phyloP scores from a whole-genome alignment of 2,888 invertebrate species.

The Sicus ferrugineus region DNA sequence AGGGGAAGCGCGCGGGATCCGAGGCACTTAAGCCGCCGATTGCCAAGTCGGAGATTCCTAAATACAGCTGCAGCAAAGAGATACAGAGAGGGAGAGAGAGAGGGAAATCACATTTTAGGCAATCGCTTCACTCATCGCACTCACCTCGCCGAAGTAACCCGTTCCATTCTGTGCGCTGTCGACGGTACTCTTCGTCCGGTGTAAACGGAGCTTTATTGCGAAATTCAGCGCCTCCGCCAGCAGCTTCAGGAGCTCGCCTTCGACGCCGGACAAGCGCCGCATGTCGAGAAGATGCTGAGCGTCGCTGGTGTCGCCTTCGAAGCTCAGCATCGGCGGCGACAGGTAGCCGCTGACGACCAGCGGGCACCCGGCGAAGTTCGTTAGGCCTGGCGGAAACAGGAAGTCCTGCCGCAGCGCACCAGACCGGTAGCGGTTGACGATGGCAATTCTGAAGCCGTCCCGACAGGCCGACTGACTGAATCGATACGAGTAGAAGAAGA shows the following conservation, averaged over 20 bases:
- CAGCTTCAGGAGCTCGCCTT: slow-evolving; percentile 49
- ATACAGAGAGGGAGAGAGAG: not conserved
- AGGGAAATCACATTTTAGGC: slow-evolving; percentile 11
- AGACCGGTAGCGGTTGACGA: slow-evolving; percentile 40
- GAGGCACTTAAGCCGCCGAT: slow-evolving; percentile 54
- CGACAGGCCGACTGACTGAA: slow-evolving; percentile 24
- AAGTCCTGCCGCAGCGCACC: slow-evolving; percentile 25
- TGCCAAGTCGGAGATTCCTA: slow-evolving; percentile 46
- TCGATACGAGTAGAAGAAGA: slow-evolving; percentile 20
- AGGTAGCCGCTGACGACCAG: slow-evolving; percentile 47
- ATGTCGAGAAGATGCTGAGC: slow-evolving; percentile 36
- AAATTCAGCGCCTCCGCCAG: slow-evolving; percentile 47
- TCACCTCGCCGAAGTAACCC: slow-evolving; percentile 48
- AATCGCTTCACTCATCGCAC: not conserved
- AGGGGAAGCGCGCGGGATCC: slow-evolving; percentile 41
- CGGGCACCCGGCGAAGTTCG: slow-evolving; percentile 44
- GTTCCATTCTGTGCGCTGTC: slow-evolving; percentile 38
- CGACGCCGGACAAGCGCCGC: slow-evolving; percentile 47
- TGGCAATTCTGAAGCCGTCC: slow-evolving; percentile 33
- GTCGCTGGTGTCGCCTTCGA: slow-evolving; percentile 43
- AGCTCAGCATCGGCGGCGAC: slow-evolving; percentile 45
- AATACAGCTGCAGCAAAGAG: slow-evolving; percentile 44
- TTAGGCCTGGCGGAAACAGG: slow-evolving; percentile 43
- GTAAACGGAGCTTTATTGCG: slow-evolving; percentile 42
- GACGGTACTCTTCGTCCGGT: slow-evolving; percentile 40